Evolutionary conservation across 2,888 invertebrate genomes (phyloP), one percentile per base, ranked within the genome.

Genomic region (Phorcus lineatus): DNA sequence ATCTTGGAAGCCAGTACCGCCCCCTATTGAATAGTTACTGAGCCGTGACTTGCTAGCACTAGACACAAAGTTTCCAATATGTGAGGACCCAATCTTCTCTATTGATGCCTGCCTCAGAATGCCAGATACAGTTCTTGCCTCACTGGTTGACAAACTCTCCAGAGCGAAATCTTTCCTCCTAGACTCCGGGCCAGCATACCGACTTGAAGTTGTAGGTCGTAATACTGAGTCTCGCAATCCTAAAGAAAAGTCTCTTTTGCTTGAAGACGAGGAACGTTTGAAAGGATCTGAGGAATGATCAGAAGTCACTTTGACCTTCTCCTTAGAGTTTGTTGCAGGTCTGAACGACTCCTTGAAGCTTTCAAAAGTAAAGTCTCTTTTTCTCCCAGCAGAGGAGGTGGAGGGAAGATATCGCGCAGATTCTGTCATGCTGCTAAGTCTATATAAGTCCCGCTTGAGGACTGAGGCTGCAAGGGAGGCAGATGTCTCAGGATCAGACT

Each of bases 121-220:
- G 62, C 92, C 92, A 7, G 92, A 91, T 89, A 92, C 90, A n/a
- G 91, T 90, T 22, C 90, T 86, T 7, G 92, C 92, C 83, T 92
- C 92, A 78, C 89, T 89, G 7, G 89, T 89, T 78, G 89, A 90
- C 54, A 92, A 86, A 85, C 91, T 92, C 86, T 92, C 92, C 70
- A 92, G 81, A 36, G 90, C 88, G 82, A 90, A 90, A 80, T 91
- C 91, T 78, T 91, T 91, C 55, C 88, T 88, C 36, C 87, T 84
- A 22, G 40, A 28, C 54, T 89, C 89, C 74, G 86, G 79, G 40
- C 88, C 87, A 80, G 86, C 87, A 82, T 88, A 88, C 53, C 88
- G 84, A 28, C 89, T 87, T 70, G 90, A 87, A n/a, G 90, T 89
- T 22, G 88, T 86, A 40, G 89, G 88, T 70, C 88, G 82, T 19